Conservation (phyloP, 92 coral and sea anemone species). For the Parazoanthus swiftii region DNA sequence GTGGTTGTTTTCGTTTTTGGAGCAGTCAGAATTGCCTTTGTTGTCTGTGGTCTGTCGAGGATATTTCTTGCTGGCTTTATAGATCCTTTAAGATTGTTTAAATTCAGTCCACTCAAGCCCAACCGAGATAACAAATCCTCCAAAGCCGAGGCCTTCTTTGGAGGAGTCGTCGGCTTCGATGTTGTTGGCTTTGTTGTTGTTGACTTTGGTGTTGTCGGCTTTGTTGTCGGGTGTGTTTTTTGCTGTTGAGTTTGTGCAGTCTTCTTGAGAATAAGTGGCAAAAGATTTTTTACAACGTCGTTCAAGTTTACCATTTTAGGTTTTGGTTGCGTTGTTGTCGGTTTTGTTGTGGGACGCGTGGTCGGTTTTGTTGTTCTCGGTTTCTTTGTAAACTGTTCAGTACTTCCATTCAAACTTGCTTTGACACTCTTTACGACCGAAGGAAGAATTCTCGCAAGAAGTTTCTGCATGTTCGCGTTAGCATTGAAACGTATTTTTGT, state of each 20-base stretch:
- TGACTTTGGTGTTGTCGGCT: constrained; percentile 42
- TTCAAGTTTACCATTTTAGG: constrained; percentile 52
- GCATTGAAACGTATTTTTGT: constrained; percentile 22
- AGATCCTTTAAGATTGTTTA: constrained; percentile 19
- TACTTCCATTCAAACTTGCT: constrained; percentile 30
- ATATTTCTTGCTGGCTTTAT: constrained; percentile 27
- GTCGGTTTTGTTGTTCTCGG: constrained; percentile 15
- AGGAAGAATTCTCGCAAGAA: constrained; percentile 69
- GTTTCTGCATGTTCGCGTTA: constrained; percentile 48
- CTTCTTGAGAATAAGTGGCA: constrained; percentile 72
- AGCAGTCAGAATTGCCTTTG: not conserved
- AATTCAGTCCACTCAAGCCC: constrained; percentile 20
- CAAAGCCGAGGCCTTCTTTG: constrained; percentile 33
- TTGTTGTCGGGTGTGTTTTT: constrained; percentile 42
- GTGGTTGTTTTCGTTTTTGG: not conserved
- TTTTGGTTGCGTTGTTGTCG: constrained; percentile 35
- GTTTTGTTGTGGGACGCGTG: constrained; percentile 44
- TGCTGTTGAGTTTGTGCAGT: constrained; percentile 22
- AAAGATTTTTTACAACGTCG: constrained; percentile 62
- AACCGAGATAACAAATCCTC: constrained; percentile 22
- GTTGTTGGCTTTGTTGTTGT: constrained; percentile 40
- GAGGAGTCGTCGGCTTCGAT: constrained; percentile 45
- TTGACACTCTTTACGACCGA: constrained; percentile 62
- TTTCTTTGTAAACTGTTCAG: constrained; percentile 11
- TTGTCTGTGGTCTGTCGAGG: constrained; percentile 19